Percentiles rank a stretch among this genome's conserved stretches.
phyloP scores from a whole-genome alignment of 2,888 invertebrate species.

The Eupelmus urozonus region DNA sequence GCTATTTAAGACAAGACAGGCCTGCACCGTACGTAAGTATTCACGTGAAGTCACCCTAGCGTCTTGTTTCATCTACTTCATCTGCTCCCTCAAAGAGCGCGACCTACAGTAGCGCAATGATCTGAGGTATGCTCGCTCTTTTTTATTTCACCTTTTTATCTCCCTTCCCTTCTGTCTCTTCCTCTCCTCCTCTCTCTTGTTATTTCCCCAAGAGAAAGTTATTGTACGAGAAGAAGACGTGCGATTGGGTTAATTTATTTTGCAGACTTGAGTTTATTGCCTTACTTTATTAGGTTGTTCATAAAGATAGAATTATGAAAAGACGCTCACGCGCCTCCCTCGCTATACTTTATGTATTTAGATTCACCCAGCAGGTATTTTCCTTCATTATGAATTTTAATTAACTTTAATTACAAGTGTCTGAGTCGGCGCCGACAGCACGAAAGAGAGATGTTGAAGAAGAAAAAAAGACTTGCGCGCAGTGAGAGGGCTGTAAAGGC shows the following conservation, averaged over 20 bases:
- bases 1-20: slow-evolving; percentile 7
- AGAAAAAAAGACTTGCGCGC: background rate
- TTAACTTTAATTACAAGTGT: slow-evolving; percentile 46
- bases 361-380: slow-evolving; percentile 21
- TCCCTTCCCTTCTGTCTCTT: background rate
- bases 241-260: slow-evolving; percentile 54
- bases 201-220: background rate
- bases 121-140: too few species aligned
- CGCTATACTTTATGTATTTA: slow-evolving; percentile 27
- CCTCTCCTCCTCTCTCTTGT: slow-evolving; percentile 1
- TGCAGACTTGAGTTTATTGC: slow-evolving; percentile 52
- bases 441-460: background rate
- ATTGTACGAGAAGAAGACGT: slow-evolving; percentile 14
- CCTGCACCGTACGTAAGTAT: too few species aligned
- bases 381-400: slow-evolving; percentile 39
- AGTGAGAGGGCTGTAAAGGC: background rate
- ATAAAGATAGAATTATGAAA: slow-evolving; percentile 46
- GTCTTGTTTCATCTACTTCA: too few species aligned
- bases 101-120: slow-evolving; percentile 30
- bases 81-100: too few species aligned
- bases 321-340: slow-evolving; percentile 7
- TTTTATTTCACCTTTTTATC: background rate
- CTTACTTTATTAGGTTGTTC: slow-evolving; percentile 46
- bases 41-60: too few species aligned
- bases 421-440: background rate